These are phyloP conservation scores for Phylloscopus trochilus DNA, from an alignment of 2,113 vertebrate genomes.

Conservation along the genomic window DNA sequence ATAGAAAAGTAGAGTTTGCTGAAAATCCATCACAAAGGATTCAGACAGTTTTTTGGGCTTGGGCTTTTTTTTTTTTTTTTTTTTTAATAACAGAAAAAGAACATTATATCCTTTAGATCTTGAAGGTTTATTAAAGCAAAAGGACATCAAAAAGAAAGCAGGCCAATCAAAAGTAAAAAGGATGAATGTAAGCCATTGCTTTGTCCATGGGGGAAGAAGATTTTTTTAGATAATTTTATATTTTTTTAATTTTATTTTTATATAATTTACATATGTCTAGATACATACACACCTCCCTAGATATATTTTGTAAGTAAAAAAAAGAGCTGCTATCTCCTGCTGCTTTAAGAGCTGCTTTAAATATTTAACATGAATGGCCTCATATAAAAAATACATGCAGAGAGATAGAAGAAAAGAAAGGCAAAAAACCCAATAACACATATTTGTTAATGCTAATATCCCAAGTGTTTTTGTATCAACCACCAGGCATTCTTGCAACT, in stretches of 20 bases:
- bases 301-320: neutral
- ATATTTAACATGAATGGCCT: neutral
- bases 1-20: neutral
- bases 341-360: neutral
- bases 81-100: neutral
- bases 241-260: neutral
- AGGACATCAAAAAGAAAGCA: neutral
- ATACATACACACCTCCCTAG: neutral
- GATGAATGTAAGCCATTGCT: neutral
- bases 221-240: neutral
- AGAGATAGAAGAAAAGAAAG: neutral
- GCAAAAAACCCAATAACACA: neutral
- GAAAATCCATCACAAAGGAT: neutral
- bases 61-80: neutral
- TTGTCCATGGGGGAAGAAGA: neutral
- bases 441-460: neutral
- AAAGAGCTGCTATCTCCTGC: neutral
- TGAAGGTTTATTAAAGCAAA: neutral
- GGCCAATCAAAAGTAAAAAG: conserved; percentile 11
- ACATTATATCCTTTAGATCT: neutral
- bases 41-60: neutral
- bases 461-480: neutral
- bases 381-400: neutral
- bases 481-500: neutral
- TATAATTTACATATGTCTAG: neutral